Conservation (phyloP, 2,888 invertebrate species). For the Capitulum mitella region DNA sequence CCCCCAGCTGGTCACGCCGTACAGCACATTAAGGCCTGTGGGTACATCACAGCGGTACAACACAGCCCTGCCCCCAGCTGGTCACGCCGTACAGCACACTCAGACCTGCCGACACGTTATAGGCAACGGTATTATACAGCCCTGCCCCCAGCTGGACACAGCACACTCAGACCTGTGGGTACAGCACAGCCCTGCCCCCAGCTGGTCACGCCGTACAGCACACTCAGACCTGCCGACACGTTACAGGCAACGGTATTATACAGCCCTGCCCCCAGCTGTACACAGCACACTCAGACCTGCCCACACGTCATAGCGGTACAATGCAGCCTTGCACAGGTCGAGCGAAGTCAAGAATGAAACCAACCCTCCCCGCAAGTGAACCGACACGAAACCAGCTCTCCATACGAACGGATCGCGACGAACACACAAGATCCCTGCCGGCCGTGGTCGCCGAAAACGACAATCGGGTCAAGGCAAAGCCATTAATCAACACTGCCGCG, state of each 20-base stretch:
- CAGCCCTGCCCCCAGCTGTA: not conserved
- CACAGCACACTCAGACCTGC: not conserved
- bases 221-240: not conserved
- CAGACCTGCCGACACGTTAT: not conserved
- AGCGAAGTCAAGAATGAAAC: too few relatives aligned
- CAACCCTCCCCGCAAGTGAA: too few relatives aligned
- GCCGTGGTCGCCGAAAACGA: not conserved
- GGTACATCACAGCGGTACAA: not conserved
- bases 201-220: not conserved
- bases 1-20: constrained; percentile 70
- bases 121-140: too few relatives aligned
- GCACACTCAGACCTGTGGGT: not conserved
- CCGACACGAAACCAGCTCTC: too few relatives aligned
- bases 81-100: constrained; percentile 57
- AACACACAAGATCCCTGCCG: not conserved
- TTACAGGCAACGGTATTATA: too few relatives aligned
- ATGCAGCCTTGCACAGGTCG: not conserved
- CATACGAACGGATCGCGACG: not conserved
- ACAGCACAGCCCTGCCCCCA: not conserved
- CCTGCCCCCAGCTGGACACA: not conserved
- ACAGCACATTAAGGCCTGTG: constrained; percentile 42
- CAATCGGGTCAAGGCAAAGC: not conserved
- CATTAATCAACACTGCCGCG: too few relatives aligned
- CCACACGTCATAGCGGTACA: too few relatives aligned
- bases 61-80: constrained; percentile 60